phyloP scores from a whole-genome alignment of 2,113 vertebrate genomes.

The Anthoscopus minutus region DNA sequence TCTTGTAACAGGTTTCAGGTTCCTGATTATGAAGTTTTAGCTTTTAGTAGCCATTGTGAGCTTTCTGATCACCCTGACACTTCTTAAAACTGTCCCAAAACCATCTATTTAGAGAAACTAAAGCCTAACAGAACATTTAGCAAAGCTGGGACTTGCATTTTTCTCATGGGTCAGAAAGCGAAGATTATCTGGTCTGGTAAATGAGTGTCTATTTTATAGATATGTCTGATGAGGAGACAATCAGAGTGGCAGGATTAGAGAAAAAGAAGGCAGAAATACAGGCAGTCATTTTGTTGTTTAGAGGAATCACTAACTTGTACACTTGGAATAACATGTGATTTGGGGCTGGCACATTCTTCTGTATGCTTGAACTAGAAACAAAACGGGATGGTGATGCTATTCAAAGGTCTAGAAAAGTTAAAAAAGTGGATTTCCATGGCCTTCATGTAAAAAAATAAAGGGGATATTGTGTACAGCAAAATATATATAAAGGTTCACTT shows the following conservation, averaged over 20 bases:
- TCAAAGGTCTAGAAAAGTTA: conserved; percentile 14
- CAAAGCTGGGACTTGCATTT: neutral
- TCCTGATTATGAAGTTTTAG: conserved; percentile 3
- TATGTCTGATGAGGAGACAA: neutral
- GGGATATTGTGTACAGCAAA: neutral
- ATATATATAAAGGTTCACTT: neutral
- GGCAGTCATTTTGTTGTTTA: neutral
- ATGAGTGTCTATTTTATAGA: neutral
- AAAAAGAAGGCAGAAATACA: neutral
- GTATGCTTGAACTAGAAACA: conserved; percentile 8
- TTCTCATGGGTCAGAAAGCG: neutral
- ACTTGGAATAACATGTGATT: neutral
- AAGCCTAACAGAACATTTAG: neutral
- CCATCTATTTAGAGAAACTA: neutral
- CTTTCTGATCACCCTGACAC: neutral
- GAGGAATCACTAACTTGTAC: neutral
- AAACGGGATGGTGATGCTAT: neutral
- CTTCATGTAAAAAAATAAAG: neutral
- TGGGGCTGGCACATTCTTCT: neutral
- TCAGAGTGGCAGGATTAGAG: neutral
- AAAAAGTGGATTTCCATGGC: neutral
- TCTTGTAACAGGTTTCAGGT: neutral
- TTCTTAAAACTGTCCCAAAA: neutral
- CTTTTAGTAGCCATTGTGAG: neutral
- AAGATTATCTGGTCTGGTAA: neutral